Conservation (phyloP, 2,888 invertebrate species). For the Dusona sp. region DNA sequence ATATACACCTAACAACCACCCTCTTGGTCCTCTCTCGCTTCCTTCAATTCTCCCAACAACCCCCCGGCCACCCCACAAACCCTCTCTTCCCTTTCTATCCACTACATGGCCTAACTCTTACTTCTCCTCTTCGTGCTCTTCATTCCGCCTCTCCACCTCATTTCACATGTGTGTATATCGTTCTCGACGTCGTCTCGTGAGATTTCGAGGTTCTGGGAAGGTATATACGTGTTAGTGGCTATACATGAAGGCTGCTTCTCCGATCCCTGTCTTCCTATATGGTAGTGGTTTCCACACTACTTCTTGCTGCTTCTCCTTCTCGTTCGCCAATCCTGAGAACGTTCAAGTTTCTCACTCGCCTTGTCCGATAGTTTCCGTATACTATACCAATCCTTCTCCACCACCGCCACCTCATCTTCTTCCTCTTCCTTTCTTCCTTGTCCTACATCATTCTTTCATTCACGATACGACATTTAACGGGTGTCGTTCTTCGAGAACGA, state of each 20-base stretch:
- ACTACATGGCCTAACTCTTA: conserved; percentile 9
- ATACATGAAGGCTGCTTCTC: conserved; percentile 45
- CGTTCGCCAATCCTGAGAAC: conserved; percentile 51
- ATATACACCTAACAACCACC: conserved; percentile 66
- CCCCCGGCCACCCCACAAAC: conserved; percentile 27
- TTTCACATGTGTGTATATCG: conserved; percentile 81
- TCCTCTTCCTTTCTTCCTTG: background rate
- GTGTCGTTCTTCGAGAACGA: conserved; percentile 76
- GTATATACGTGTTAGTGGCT: conserved; percentile 74
- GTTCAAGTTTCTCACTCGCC: conserved; percentile 80
- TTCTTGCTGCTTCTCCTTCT: conserved; percentile 55
- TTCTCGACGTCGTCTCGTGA: conserved; percentile 76
- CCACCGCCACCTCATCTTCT: background rate
- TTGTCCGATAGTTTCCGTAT: conserved; percentile 79
- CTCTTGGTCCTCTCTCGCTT: conserved; percentile 53
- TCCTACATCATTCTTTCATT: conserved; percentile 40
- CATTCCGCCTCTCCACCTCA: conserved; percentile 68
- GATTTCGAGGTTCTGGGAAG: conserved; percentile 76
- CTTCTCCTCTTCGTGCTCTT: conserved; percentile 45
- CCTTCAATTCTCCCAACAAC: background rate
- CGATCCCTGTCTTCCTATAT: conserved; percentile 33
- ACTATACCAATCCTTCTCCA: conserved; percentile 58
- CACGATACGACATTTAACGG: conserved; percentile 80
- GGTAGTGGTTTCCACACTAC: conserved; percentile 45
- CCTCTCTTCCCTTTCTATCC: conserved; percentile 38